Evolutionary conservation across 2,888 invertebrate species (phyloP), one percentile per base, ranked within the genome.

Genomic region (Hirtodrosophila confusa): DNA sequence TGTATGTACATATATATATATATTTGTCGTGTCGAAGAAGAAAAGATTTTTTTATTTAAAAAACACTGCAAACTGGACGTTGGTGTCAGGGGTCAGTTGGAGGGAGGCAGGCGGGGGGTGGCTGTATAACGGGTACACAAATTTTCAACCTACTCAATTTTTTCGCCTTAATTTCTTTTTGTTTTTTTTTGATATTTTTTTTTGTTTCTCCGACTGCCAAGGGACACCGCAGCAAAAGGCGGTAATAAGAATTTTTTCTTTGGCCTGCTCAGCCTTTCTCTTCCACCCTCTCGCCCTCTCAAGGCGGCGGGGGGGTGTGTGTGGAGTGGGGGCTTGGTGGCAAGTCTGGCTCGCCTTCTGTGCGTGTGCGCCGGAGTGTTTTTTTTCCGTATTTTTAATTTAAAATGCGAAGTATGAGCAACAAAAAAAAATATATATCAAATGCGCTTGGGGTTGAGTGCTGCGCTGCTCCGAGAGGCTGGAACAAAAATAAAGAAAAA

Each of bases 81-180:
- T 37, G 51, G 43, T 40, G 43, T 64, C 54, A 58, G 24, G 61
- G 47, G 54, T 48, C 44, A 36, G 37, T 10, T 31, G 12, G 29
- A 29, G 17, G 27, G 1, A n/a, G 6, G n/a, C 1, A 0, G 23
- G 9, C 7, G 6, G 5, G 11, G 27, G 58, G 49, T 7, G 36
- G 35, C 35, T 29, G 23, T 75, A 68, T 62, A 85, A 87, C 64
- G 84, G 84, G 87, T 84, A 84, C 68, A 86, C 85, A 86, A 87
- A 88, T 85, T 88, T 88, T 70, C 84, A 84, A 88, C 88, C 84
- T 86, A 84, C 88, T 87, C 88, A 88, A 88, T 88, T 84, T 87
- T 31, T 84, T 84, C 57, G 88, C 78, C 84, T 88, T 84, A 88
- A 84, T 84, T 84, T 84, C 88, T 88, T 87, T 86, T 87, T 82